phyloP scores from a whole-genome alignment of 53 echinoderm and acorn worm genomes.

The Glandiceps talaboti region DNA sequence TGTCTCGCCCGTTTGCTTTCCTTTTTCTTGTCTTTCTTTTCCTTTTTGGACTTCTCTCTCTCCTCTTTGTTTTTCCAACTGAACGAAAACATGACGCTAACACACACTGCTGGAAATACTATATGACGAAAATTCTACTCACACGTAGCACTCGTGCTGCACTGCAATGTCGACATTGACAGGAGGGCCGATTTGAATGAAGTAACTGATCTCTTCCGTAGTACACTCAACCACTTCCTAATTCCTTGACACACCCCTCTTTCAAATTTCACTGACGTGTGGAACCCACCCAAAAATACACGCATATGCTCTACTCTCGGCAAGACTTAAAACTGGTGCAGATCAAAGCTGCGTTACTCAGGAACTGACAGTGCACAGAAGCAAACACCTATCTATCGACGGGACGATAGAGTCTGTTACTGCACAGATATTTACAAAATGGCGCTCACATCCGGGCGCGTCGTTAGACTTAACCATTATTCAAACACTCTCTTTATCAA shows the following conservation, averaged over 20 bases:
- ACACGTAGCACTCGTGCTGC: neutral
- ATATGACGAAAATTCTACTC: neutral
- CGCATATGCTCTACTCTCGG: too few relatives aligned
- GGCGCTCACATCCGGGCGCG: conserved; percentile 1
- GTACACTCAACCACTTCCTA: neutral
- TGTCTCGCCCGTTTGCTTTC: neutral
- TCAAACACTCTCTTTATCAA: too few relatives aligned
- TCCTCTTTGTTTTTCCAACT: neutral
- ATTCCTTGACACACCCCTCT: neutral
- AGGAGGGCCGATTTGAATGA: neutral
- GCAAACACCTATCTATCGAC: too few relatives aligned
- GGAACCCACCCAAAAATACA: too few relatives aligned
- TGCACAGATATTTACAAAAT: neutral
- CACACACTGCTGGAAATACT: neutral
- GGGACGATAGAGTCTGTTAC: too few relatives aligned
- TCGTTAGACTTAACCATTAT: too few relatives aligned
- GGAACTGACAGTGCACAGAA: too few relatives aligned
- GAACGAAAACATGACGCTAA: neutral
- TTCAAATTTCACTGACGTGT: neutral
- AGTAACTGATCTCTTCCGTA: neutral
- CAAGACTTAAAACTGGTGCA: too few relatives aligned
- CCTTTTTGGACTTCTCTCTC: conserved; percentile 36
- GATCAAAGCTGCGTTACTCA: too few relatives aligned
- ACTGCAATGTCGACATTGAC: too few relatives aligned
- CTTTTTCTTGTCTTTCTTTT: conserved; percentile 19